These are phyloP conservation scores for Planococcus citri DNA, from an alignment of 1,140 invertebrate genomes.

Conservation along the genomic window DNA sequence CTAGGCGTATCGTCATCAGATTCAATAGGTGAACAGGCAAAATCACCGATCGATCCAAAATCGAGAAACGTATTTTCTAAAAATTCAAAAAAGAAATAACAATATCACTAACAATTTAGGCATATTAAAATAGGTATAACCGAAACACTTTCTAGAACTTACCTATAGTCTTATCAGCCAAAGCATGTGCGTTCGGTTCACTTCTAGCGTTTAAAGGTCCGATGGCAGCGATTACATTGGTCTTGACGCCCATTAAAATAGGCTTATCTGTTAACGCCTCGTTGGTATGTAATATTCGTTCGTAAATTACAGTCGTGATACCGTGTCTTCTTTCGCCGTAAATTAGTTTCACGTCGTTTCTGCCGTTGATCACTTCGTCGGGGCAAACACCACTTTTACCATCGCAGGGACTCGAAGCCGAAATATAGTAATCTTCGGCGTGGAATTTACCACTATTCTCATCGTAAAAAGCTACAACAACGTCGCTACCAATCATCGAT, in stretches of 20 bases:
- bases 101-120: background rate
- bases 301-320: constrained; percentile 67
- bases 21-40: constrained; percentile 32
- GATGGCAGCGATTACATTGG: constrained; percentile 75
- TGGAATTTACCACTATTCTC: constrained; percentile 51
- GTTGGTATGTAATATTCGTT: constrained; percentile 57
- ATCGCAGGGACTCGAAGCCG: constrained; percentile 66
- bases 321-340: constrained; percentile 62
- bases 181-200: constrained; percentile 69
- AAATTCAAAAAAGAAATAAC: background rate
- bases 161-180: constrained; percentile 51
- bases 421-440: constrained; percentile 75
- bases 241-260: constrained; percentile 49
- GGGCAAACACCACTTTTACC: constrained; percentile 72
- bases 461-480: constrained; percentile 71
- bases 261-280: constrained; percentile 55
- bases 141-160: background rate
- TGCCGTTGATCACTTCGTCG: constrained; percentile 64
- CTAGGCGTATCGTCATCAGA: constrained; percentile 38
- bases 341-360: constrained; percentile 61
- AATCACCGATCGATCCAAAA: constrained; percentile 45
- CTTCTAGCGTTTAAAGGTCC: constrained; percentile 62
- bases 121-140: background rate
- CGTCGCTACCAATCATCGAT: constrained; percentile 59
- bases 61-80: constrained; percentile 58